A percentile compares a stretch with the other conserved stretches of the same genome.
phyloP scores from a whole-genome alignment of 1,140 invertebrate species.

The Berghia stephanieae region DNA sequence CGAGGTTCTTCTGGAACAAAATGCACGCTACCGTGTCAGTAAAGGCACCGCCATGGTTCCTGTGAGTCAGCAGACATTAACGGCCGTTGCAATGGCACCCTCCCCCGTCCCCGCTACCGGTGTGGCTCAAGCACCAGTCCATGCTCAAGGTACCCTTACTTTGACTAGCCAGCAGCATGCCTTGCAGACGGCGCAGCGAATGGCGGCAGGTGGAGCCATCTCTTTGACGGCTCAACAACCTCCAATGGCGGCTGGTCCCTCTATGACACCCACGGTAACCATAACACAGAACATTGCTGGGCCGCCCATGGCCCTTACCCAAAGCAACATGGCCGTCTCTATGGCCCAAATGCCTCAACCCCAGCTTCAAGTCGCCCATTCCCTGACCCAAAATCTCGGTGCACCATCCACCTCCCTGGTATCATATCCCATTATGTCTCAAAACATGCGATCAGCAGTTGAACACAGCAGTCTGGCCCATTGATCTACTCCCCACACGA shows the following conservation, averaged over 20 bases:
- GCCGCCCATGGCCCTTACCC: slow-evolving; percentile 48
- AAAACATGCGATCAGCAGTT: slow-evolving; percentile 65
- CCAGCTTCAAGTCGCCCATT: slow-evolving; percentile 65
- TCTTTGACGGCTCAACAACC: slow-evolving; percentile 41
- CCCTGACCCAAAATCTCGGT: slow-evolving; percentile 58
- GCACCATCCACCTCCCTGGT: slow-evolving; percentile 72
- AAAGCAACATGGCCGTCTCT: slow-evolving; percentile 56
- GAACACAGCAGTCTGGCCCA: slow-evolving; percentile 61
- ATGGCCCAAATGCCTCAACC: slow-evolving; percentile 59
- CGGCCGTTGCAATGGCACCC: slow-evolving; percentile 40
- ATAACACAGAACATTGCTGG: slow-evolving; percentile 19
- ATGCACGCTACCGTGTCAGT: slow-evolving; percentile 78
- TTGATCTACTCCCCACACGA: too few relatives aligned
- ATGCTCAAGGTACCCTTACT: slow-evolving; percentile 38
- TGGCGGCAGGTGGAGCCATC: slow-evolving; percentile 53
- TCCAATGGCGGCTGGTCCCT: slow-evolving; percentile 52
- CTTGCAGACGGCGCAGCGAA: slow-evolving; percentile 49
- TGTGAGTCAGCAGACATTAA: slow-evolving; percentile 38
- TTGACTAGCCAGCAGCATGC: slow-evolving; percentile 51
- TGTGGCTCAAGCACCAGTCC: slow-evolving; percentile 40
- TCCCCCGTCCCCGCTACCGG: slow-evolving; percentile 44
- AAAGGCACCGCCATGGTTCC: slow-evolving; percentile 59
- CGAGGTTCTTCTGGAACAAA: slow-evolving; percentile 83
- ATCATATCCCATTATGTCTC: slow-evolving; percentile 79
- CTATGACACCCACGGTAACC: slow-evolving; percentile 23